Base-by-base conservation (phyloP, 2,888 invertebrate genomes). In the Patella depressa region DNA sequence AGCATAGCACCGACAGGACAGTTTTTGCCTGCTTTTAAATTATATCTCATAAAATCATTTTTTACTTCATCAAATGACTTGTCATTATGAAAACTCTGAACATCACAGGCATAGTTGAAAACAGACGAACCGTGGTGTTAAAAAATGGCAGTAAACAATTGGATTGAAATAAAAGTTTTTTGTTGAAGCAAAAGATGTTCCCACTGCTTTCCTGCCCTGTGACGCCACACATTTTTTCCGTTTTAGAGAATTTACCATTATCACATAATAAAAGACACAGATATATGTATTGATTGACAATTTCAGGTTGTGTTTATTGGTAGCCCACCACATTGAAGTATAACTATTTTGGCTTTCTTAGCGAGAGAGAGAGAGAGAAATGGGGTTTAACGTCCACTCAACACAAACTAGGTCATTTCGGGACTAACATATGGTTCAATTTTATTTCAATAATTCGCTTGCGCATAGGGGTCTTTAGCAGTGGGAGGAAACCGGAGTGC, bases 51-150 rank as follows among this genome's bases (percentile, higher is more conserved):
- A 34, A 75, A 75, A 45, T 75, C 71, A 17, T 54, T 71, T 54
- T 75, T 55, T n/a, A 71, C 17, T 71, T 24, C 29, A 54, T 75
- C 75, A 14, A 75, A 53, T 14, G 71, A 71, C 71, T 71, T 75
- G 14, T 3, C 75, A 17, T 7, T 17, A 55, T 75, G 24, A 19
- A 71, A 55, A 29, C 71, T 71, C 75, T 71, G 55, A 17, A 75
- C 57, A 4, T 71, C 75, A 71, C 55, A 75, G 14, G 54, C 29
- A 75, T 71, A 75, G 34, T 75, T n/a, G 19, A 75, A 17, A 3
- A 75, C 53, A 55, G 71, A 54, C 3, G 71, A 24, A 71, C 55
- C 9, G 54, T 17, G 9, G 12, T 34, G 14, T 75, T 57, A 29
- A 73, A 73, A 73, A 24, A 7, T 24, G 19, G 34, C 54, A 73